Base-by-base conservation (phyloP, 2,888 invertebrate genomes). In the Caenorhabditis sulstoni region DNA sequence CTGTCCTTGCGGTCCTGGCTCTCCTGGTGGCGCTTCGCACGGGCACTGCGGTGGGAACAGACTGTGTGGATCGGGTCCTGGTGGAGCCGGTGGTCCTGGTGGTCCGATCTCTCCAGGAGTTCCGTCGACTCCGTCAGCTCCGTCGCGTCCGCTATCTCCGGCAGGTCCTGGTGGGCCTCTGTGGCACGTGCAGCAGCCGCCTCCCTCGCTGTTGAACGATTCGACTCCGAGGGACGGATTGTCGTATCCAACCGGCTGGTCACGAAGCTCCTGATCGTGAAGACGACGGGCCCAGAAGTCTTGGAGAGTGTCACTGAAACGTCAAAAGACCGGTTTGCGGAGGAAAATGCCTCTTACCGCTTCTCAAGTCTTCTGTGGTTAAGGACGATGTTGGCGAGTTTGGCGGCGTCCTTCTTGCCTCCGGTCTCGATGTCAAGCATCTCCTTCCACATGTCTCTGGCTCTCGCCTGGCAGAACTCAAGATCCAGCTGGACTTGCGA, bases 361-460 rank as follows among this genome's bases (percentile, higher is more conserved):
- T 83, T 83, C 62, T 81, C 83, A 47, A 83, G 75, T 67, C 82
- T 65, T 68, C 84, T 76, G 49, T 87, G 87, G 47, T 86, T 83
- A 66, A 87, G 79, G 20, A 90, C 82, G 57, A 89, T 85, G 55
- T 88, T 81, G 7, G 89, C 89, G 23, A 89, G 79, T 45, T 87
- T 82, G 20, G 78, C 86, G 14, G 88, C 58, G 68, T 88, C 87
- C 58, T 83, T 83, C 79, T 83, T 82, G 45, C 86, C 87, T 44
- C 88, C 87, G 22, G 87, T 87, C 50, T 85, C 82, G 62, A 90
- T 88, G 61, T 90, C 90, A 59, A 90, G 81, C 89, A 90, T 89
- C 71, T 90, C 90, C 58, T 86, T 86, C 89, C 90, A 90, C 87
- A 90, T 90, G 74, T 90, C 90, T 52, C 90, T 85, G 12, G 90